These are phyloP conservation scores for Acanthaster planci DNA, from an alignment of 35 echinoderm and acorn worm genomes.

Conservation along the genomic window DNA sequence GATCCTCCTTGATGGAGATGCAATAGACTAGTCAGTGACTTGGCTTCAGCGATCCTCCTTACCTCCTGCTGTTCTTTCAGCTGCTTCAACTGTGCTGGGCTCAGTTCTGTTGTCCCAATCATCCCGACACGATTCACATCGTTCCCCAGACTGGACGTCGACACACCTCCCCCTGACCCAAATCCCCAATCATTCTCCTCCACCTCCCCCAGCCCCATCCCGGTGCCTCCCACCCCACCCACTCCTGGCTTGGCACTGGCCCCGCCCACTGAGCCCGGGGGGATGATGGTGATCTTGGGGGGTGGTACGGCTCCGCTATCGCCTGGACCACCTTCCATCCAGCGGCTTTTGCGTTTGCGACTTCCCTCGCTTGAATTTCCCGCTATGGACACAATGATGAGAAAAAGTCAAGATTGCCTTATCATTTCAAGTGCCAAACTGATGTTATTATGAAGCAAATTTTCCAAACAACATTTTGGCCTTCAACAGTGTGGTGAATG, in stretches of 20 bases:
- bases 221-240: neutral
- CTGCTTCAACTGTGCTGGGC: slow-evolving; percentile 82
- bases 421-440: too few relatives aligned
- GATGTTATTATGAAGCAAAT: too few relatives aligned
- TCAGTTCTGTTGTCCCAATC: slow-evolving; percentile 88
- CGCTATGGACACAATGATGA: neutral
- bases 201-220: slow-evolving; percentile 43
- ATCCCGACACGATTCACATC: slow-evolving; percentile 85
- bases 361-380: slow-evolving; percentile 19
- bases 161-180: slow-evolving; percentile 28
- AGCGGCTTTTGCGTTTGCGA: slow-evolving; percentile 41
- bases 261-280: neutral
- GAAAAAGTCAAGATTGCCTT: neutral
- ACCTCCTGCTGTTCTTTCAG: slow-evolving; percentile 99
- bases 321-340: neutral
- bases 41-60: too few relatives aligned
- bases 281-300: slow-evolving; percentile 35
- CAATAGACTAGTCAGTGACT: too few relatives aligned
- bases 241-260: neutral
- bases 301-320: neutral
- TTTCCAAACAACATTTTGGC: too few relatives aligned
- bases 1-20: too few relatives aligned
- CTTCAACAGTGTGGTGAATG: too few relatives aligned
- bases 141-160: slow-evolving; percentile 19
- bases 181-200: slow-evolving; percentile 14